A percentile compares a stretch with the other conserved stretches of the same genome.
These are phyloP conservation scores for Enchytraeus crypticus DNA, from an alignment of 2,888 invertebrate genomes.

Conservation along the genomic window DNA sequence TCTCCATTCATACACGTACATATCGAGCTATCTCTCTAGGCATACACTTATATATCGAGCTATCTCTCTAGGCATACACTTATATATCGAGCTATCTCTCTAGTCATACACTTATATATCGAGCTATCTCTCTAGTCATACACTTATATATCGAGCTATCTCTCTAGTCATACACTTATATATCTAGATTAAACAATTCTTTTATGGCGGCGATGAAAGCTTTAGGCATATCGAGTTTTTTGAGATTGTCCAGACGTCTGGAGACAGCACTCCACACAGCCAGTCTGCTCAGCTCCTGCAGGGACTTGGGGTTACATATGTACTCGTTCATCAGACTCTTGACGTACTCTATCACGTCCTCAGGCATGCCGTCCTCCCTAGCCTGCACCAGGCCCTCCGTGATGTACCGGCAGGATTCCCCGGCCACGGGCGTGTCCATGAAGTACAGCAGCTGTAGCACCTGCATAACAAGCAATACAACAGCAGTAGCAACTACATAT, in stretches of 20 bases:
- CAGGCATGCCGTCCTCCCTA: constrained; percentile 17
- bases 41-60: too few relatives aligned
- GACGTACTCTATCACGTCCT: constrained; percentile 5
- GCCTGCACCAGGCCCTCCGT: constrained; percentile 3
- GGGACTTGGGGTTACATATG: not conserved
- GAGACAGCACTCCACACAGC: constrained; percentile 13
- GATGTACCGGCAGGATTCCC: not conserved
- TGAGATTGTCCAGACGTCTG: constrained; percentile 2
- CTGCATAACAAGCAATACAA: too few relatives aligned
- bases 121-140: too few relatives aligned
- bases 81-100: too few relatives aligned
- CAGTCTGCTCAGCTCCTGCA: constrained; percentile 12
- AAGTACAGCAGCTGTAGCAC: constrained; percentile 11
- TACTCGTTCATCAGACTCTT: constrained; percentile 6
- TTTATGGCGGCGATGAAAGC: constrained; percentile 2
- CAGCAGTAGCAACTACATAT: too few relatives aligned
- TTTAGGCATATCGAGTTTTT: constrained; percentile 11
- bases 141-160: too few relatives aligned
- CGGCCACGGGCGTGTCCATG: constrained; percentile 14
- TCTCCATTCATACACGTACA: too few relatives aligned
- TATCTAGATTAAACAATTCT: not conserved
- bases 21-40: too few relatives aligned
- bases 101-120: too few relatives aligned
- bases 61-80: too few relatives aligned
- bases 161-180: too few relatives aligned